Evolutionary conservation across 2,113 vertebrate genomes (phyloP), one percentile per base, ranked within the genome.

Genomic region (Nibea albiflora): DNA sequence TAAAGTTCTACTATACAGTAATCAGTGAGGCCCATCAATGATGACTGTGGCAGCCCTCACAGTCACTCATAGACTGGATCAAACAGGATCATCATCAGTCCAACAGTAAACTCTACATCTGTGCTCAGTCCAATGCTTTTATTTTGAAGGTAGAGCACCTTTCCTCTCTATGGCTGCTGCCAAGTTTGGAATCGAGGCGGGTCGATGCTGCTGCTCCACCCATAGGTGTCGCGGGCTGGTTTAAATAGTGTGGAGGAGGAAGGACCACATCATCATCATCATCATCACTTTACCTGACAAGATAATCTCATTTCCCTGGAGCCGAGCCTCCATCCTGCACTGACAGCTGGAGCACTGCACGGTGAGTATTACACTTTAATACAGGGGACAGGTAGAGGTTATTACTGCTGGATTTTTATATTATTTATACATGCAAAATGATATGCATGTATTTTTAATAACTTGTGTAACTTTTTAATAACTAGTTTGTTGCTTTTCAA

Each of bases 201-300:
- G 68, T 57, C 62, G 2, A 15, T 39, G 52, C 15, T 1, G 9
- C 35, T 17, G 82, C 88, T 84, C 90, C 91, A 78, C 90, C 88
- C 85, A 81, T 78, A 84, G 87, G 88, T 87, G 72, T 75, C 53
- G 5, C 64, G 14, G 69, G 62, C 42, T 8, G 4, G 73, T 87
- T 91, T 83, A 92, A 91, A 89, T 84, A 78, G 83, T 11, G 53
- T n/a, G 69, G 26, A 73, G 73, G 85, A 90, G 70, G 78, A 79
- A 79, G 76, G 31, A 56, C 73, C 49, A 60, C 84, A n/a, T 46
- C 73, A 26, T 54, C 82, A 5, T 35, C 82, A 5, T 35, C 66
- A n/a, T 54, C 73, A 68, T 65, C 84, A 46, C 69, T 87, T 58
- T 64, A 92, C 88, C 90, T 88, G 89, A 79, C 16, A 49, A 78